These are phyloP conservation scores for Lanistes nyassanus DNA, from an alignment of 1,140 invertebrate species.

Conservation along the genomic window DNA sequence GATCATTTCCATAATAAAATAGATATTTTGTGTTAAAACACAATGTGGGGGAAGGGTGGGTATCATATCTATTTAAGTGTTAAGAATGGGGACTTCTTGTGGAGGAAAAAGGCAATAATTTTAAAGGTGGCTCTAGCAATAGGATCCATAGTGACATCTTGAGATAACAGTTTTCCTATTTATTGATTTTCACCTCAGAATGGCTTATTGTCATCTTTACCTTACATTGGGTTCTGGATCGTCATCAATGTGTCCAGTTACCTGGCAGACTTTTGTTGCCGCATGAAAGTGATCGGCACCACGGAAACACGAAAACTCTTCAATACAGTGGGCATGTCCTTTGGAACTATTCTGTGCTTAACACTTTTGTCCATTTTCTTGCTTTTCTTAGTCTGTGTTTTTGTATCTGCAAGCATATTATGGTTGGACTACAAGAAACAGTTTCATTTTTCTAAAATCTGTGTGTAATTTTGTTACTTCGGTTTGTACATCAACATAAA, in stretches of 20 bases:
- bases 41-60: no score
- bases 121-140: conserved; percentile 61
- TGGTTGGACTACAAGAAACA: no score
- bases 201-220: conserved; percentile 85
- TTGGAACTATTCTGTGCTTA: background rate
- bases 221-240: conserved; percentile 85
- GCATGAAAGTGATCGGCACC: conserved; percentile 72
- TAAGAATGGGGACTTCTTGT: no score
- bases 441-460: no score
- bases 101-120: conserved; percentile 36
- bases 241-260: conserved; percentile 80
- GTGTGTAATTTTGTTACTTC: no score
- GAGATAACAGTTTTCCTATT: no score
- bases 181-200: conserved; percentile 72
- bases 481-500: no score
- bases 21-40: no score
- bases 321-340: conserved; percentile 74
- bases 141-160: conserved; percentile 79
- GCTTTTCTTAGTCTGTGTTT: background rate
- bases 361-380: background rate
- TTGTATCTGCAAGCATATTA: no score
- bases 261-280: conserved; percentile 80
- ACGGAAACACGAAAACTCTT: conserved; percentile 70
- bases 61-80: no score
- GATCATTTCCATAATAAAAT: no score